Evolutionary conservation across 2,888 invertebrate genomes (phyloP).

Genomic region (Tethea ocularis): DNA sequence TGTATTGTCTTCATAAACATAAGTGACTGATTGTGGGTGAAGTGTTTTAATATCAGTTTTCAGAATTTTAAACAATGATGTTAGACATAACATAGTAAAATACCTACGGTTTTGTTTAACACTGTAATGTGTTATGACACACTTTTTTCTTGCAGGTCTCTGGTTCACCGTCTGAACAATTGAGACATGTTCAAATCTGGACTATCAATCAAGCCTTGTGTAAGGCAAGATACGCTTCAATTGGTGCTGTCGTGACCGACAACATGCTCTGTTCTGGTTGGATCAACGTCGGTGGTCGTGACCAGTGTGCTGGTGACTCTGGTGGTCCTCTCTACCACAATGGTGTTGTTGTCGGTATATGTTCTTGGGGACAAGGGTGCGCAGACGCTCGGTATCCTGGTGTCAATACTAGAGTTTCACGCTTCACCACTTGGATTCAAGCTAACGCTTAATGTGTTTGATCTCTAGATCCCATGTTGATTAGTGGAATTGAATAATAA

Average conservation of each 20-base stretch:
- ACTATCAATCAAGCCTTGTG: conserved; percentile 36
- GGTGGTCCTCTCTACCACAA: conserved; percentile 44
- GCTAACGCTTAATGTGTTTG: conserved; percentile 21
- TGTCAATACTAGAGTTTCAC: conserved; percentile 14
- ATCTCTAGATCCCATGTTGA: background rate
- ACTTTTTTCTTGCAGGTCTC: conserved; percentile 15
- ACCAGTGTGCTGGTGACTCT: conserved; percentile 42
- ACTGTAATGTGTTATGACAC: background rate
- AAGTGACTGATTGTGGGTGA: background rate
- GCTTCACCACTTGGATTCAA: conserved; percentile 12
- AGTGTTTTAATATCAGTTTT: background rate
- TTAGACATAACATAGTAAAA: background rate
- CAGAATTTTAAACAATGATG: background rate
- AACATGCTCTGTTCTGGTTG: conserved; percentile 43
- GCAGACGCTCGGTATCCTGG: conserved; percentile 19
- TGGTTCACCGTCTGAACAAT: conserved; percentile 28
- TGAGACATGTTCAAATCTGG: conserved; percentile 43
- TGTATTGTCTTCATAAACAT: background rate
- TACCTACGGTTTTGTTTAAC: background rate
- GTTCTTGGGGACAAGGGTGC: conserved; percentile 18
- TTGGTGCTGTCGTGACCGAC: conserved; percentile 27
- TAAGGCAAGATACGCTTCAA: conserved; percentile 28
- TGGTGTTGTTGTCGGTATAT: conserved; percentile 23
- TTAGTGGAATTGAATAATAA: background rate
- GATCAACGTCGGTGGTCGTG: conserved; percentile 44